Conservation (phyloP, 2,888 invertebrate species). For the Loripinus fragilis region DNA sequence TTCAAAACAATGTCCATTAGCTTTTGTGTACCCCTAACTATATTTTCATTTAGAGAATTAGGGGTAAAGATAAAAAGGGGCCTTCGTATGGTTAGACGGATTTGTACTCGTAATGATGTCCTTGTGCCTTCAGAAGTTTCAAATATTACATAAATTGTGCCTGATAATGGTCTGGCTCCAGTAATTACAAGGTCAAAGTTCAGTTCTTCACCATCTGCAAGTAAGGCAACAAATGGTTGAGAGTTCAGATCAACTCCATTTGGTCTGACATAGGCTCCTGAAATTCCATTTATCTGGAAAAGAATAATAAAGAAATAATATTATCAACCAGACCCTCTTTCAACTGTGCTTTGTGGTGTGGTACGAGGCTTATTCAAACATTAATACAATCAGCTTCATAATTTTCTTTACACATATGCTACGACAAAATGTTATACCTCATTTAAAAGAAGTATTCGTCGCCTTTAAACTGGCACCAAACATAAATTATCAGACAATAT, state of each 20-base stretch:
- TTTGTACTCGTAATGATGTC: constrained; percentile 34
- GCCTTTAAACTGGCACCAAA: no score
- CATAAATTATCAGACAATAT: no score
- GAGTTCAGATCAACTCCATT: background rate
- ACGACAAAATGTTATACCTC: no score
- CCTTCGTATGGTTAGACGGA: constrained; percentile 40
- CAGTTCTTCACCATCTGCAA: constrained; percentile 1
- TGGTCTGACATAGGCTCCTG: constrained; percentile 17
- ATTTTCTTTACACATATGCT: no score
- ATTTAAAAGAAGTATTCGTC: no score
- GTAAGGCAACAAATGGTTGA: background rate
- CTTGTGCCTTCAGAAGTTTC: constrained; percentile 36
- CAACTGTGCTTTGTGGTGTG: no score
- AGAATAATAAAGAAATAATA: no score
- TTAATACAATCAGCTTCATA: no score
- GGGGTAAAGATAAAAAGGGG: constrained; percentile 42
- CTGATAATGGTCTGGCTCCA: constrained; percentile 42
- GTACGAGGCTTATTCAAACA: no score
- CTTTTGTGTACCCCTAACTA: constrained; percentile 44
- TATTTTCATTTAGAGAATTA: constrained; percentile 22
- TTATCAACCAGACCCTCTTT: no score
- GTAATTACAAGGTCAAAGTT: constrained; percentile 38
- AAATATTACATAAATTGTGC: constrained; percentile 49
- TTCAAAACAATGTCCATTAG: constrained; percentile 52
- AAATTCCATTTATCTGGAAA: constrained; percentile 32